phyloP scores from a whole-genome alignment of 2,888 invertebrate species.

The Drosophila quinaria region DNA sequence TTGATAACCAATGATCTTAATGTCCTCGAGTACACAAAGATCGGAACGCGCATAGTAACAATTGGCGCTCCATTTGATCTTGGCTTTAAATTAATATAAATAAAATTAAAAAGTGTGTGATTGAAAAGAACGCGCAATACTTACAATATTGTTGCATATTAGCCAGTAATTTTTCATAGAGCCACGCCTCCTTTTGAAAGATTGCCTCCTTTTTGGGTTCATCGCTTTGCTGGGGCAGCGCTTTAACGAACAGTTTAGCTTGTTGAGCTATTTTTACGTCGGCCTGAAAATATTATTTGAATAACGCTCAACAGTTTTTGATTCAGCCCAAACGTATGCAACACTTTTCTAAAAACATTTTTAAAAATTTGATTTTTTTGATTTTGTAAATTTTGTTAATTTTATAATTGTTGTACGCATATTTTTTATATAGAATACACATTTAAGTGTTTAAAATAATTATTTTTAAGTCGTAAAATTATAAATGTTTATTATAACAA shows the following conservation, averaged over 20 bases:
- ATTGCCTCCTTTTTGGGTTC: slow-evolving; percentile 66
- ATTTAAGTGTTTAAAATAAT: too few relatives aligned
- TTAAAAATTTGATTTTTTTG: too few relatives aligned
- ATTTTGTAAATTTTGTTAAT: neutral
- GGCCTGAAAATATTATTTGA: slow-evolving; percentile 49
- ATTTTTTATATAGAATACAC: neutral
- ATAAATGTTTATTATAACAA: too few relatives aligned
- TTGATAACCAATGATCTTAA: slow-evolving; percentile 65
- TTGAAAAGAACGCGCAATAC: slow-evolving; percentile 9
- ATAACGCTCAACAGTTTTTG: neutral
- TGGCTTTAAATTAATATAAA: slow-evolving; percentile 36
- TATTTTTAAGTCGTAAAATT: too few relatives aligned
- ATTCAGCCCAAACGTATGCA: slow-evolving; percentile 2
- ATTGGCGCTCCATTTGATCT: slow-evolving; percentile 75
- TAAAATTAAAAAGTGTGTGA: neutral
- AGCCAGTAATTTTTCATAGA: slow-evolving; percentile 68
- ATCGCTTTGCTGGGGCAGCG: slow-evolving; percentile 65
- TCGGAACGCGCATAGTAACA: slow-evolving; percentile 81
- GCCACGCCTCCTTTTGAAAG: slow-evolving; percentile 74
- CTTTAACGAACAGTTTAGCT: slow-evolving; percentile 73
- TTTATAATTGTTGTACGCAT: neutral
- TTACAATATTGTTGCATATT: slow-evolving; percentile 69
- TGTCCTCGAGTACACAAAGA: slow-evolving; percentile 85
- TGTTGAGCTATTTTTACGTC: neutral
- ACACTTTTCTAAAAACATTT: neutral